Base-by-base conservation (phyloP, 2,797 vertebrate genomes). In the Austrolebias charrua region DNA sequence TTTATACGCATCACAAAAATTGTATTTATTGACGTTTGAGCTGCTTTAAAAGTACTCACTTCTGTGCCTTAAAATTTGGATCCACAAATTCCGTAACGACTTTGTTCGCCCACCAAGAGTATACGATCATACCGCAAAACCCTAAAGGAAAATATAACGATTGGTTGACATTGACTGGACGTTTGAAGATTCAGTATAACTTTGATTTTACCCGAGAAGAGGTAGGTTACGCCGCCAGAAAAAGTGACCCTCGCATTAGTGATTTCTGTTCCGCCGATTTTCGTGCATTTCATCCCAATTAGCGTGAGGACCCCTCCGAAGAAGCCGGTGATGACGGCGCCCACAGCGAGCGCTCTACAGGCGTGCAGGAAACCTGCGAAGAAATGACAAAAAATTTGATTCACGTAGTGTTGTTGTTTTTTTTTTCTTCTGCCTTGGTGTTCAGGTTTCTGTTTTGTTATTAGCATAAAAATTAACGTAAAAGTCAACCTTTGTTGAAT, bases 241-340 rank as follows among this genome's bases (percentile, higher is more conserved):
- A 92, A 93, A 18, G 92, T 93, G 60, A 94, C 79, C 74, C 92
- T 88, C 1, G 91, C 74, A 14, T 94, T 94, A 59, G 68, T 82
- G 0, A 92, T 6, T 50, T 94, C 92, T 5, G 93, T 91, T 2
- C 93, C 92, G 0, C 94, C 93, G n/a, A 95, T 93, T 80, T 94
- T 94, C 0, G 93, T 94, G 78, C 93, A 95, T 69, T 93, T 94
- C 93, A 95, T 94, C 44, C 94, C 93, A 7, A 95, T 60, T 20
- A 94, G 89, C 1, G 91, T 85, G 43, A 94, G 91, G 54, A 94
- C 90, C 1, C 86, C 79, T 1, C 86, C 93, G 2, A 93, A 94
- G 81, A 94, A 95, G 10, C 93, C 93, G 0, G 90, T 84, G 79
- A 92, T 90, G 63, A 95, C 91, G 1, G 92, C 75, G 0, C 80